Evolutionary conservation across 2,888 invertebrate species (phyloP).

Genomic region (Bombyx huttoni): DNA sequence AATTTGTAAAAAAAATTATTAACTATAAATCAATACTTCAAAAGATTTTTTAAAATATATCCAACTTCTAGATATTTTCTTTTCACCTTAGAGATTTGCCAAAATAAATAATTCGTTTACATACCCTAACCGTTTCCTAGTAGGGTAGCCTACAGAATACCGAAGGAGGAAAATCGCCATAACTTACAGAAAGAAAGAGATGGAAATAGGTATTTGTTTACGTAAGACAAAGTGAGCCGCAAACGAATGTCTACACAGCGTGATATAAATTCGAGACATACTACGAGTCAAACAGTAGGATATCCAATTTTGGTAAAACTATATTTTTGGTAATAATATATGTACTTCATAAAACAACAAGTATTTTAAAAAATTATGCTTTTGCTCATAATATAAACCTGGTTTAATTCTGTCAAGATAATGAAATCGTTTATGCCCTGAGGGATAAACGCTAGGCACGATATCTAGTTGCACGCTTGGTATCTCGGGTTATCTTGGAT

Average conservation of each 20-base stretch:
- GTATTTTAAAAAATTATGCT: no score
- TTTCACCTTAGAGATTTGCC: constrained; percentile 46
- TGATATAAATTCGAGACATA: constrained; percentile 16
- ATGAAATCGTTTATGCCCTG: no score
- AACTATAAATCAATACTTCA: neutral
- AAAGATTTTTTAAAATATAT: constrained; percentile 39
- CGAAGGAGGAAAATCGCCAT: constrained; percentile 51
- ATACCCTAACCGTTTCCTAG: constrained; percentile 28
- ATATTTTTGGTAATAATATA: no score
- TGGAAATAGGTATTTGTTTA: constrained; percentile 14
- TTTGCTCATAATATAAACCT: no score
- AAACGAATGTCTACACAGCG: constrained; percentile 24
- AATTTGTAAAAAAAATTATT: neutral
- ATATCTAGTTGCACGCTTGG: no score
- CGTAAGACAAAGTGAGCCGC: constrained; percentile 20
- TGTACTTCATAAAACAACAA: no score
- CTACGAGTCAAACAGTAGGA: no score
- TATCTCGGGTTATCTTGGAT: no score
- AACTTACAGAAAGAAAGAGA: constrained; percentile 40
- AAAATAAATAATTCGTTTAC: constrained; percentile 54
- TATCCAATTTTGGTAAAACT: no score
- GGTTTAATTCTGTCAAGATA: no score
- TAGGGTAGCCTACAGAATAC: constrained; percentile 34
- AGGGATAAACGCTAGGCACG: no score
- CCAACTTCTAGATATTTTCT: constrained; percentile 51